These are phyloP conservation scores for Phortica magna DNA, from an alignment of 2,888 invertebrate species.

Conservation along the genomic window DNA sequence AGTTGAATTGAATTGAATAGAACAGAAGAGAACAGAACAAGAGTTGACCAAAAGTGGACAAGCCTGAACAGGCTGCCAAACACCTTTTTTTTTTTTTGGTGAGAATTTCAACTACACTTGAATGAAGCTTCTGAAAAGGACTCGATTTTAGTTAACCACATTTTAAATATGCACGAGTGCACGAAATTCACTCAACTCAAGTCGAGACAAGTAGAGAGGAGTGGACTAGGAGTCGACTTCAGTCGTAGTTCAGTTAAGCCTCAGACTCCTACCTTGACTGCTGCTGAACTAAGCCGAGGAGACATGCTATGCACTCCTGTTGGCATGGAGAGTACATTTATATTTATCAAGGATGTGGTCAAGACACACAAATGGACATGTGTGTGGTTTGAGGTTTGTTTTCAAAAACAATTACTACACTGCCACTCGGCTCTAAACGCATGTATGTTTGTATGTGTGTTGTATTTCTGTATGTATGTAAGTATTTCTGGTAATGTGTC, in stretches of 20 bases:
- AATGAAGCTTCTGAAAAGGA: neutral
- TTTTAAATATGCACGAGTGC: constrained; percentile 18
- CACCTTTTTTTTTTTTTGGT: neutral
- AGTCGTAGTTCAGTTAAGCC: neutral
- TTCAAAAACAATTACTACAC: constrained; percentile 20
- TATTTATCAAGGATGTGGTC: constrained; percentile 39
- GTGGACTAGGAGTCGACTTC: neutral
- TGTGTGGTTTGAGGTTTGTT: constrained; percentile 30
- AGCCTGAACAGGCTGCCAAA: neutral
- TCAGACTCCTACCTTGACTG: neutral
- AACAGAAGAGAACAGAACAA: neutral
- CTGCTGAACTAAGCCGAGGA: neutral
- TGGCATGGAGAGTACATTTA: constrained; percentile 12
- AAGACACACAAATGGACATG: constrained; percentile 33
- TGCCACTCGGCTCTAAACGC: neutral
- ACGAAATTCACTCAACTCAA: constrained; percentile 3
- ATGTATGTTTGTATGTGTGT: too few species aligned
- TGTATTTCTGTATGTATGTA: too few species aligned
- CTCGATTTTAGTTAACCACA: constrained; percentile 26
- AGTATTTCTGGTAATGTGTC: too few species aligned
- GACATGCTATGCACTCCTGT: neutral
- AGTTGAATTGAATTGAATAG: neutral
- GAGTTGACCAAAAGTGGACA: neutral
- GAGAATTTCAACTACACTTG: neutral
- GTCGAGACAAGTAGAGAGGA: neutral